These are phyloP conservation scores for Cerceris rybyensis DNA, from an alignment of 2,888 invertebrate species.

Conservation along the genomic window DNA sequence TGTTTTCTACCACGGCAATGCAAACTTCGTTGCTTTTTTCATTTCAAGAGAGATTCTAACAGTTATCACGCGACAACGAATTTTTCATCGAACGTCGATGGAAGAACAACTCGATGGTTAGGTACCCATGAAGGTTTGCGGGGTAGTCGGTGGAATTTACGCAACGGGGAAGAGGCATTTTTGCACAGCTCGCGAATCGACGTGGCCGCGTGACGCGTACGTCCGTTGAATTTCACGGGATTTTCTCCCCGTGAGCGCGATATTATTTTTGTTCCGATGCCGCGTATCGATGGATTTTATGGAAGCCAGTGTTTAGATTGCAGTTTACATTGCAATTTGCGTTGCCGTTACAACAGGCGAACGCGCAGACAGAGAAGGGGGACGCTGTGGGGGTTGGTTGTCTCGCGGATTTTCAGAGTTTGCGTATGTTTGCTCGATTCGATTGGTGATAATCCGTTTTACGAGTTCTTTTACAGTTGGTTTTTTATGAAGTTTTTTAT, in stretches of 20 bases:
- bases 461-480: neutral
- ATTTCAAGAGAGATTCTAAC: slow-evolving; percentile 5
- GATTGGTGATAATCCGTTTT: slow-evolving; percentile 3
- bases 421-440: slow-evolving; percentile 4
- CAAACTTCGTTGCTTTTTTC: slow-evolving; percentile 1
- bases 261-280: slow-evolving; percentile 43
- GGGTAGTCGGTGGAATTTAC: slow-evolving; percentile 56
- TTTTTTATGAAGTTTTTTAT: neutral
- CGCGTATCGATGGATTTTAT: slow-evolving; percentile 37
- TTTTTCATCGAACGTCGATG: slow-evolving; percentile 56
- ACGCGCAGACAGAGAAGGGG: too few relatives aligned
- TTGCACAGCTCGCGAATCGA: slow-evolving; percentile 27
- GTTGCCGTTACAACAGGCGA: neutral
- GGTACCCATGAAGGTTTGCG: slow-evolving; percentile 31
- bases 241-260: slow-evolving; percentile 29
- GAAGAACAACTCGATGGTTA: slow-evolving; percentile 43
- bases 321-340: slow-evolving; percentile 25
- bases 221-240: slow-evolving; percentile 56
- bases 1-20: slow-evolving; percentile 19
- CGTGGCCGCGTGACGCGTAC: slow-evolving; percentile 16
- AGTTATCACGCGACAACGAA: slow-evolving; percentile 58
- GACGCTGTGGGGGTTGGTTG: too few relatives aligned
- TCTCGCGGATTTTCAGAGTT: neutral
- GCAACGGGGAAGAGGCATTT: slow-evolving; percentile 50
- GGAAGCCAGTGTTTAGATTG: slow-evolving; percentile 51